phyloP scores from a whole-genome alignment of 2,888 invertebrate species.

The Drosophila aldrichi region DNA sequence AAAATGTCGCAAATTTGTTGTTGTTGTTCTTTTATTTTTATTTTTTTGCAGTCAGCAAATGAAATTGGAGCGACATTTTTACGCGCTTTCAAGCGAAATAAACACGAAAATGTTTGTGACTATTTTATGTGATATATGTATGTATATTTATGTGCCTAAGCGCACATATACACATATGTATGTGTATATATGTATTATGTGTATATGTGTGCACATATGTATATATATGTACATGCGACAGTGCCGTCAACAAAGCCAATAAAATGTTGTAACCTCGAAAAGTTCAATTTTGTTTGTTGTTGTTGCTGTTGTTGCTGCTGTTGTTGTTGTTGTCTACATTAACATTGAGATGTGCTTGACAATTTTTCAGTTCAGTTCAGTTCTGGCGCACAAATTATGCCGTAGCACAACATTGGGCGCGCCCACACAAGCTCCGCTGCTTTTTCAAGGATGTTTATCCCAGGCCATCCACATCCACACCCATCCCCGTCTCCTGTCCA shows the following conservation, averaged over 20 bases:
- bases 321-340: slow-evolving; percentile 56
- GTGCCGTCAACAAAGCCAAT: slow-evolving; percentile 66
- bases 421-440: slow-evolving; percentile 49
- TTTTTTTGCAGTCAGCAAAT: slow-evolving; percentile 29
- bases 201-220: not conserved
- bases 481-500: not conserved
- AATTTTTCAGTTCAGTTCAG: slow-evolving; percentile 81
- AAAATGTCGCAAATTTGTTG: slow-evolving; percentile 26
- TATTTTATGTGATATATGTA: slow-evolving; percentile 60
- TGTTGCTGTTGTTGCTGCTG: not conserved
- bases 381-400: slow-evolving; percentile 72
- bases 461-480: not conserved
- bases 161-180: not conserved
- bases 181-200: not conserved
- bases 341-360: slow-evolving; percentile 77
- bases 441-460: slow-evolving; percentile 60
- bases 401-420: slow-evolving; percentile 75
- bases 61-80: slow-evolving; percentile 69
- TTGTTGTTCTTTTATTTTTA: not conserved
- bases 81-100: slow-evolving; percentile 80
- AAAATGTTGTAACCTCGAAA: slow-evolving; percentile 79
- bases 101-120: slow-evolving; percentile 74
- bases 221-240: not conserved
- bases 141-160: slow-evolving; percentile 15
- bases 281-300: slow-evolving; percentile 62